A percentile compares a stretch with the other conserved stretches of the same genome.
Conservation (phyloP, 2,888 invertebrate species). For the Limenitis camilla region DNA sequence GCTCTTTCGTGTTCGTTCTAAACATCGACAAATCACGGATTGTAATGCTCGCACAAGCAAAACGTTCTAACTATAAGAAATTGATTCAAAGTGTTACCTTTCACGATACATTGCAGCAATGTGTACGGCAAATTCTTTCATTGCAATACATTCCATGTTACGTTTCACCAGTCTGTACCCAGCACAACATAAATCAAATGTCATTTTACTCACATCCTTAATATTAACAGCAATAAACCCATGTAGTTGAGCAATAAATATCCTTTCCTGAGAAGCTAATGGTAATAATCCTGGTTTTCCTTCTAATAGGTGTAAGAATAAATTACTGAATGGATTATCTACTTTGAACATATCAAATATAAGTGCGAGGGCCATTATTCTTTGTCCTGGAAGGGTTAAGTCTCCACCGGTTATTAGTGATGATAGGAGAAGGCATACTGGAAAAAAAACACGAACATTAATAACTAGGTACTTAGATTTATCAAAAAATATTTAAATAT, state of each 20-base stretch:
- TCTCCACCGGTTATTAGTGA: slow-evolving; percentile 65
- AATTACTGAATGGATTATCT: slow-evolving; percentile 61
- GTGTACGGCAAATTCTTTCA: too few species aligned
- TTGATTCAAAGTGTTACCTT: too few species aligned
- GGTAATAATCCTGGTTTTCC: slow-evolving; percentile 56
- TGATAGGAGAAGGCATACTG: slow-evolving; percentile 65
- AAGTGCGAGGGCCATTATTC: slow-evolving; percentile 60
- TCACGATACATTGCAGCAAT: too few species aligned
- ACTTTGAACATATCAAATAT: slow-evolving; percentile 61
- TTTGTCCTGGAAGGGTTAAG: slow-evolving; percentile 60
- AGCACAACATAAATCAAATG: too few species aligned
- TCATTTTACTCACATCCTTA: slow-evolving; percentile 77
- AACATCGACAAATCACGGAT: too few species aligned
- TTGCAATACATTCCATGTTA: too few species aligned
- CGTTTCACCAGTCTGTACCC: too few species aligned
- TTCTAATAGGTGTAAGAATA: slow-evolving; percentile 60
- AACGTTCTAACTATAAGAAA: too few species aligned
- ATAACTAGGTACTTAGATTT: background rate
- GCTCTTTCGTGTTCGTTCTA: too few species aligned
- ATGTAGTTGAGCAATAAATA: slow-evolving; percentile 81
- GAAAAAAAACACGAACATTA: slow-evolving; percentile 6
- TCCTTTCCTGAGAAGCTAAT: slow-evolving; percentile 76
- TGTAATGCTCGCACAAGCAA: too few species aligned
- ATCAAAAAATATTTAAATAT: background rate
- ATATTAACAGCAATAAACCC: slow-evolving; percentile 79